These are phyloP conservation scores for Sapayoa aenigma DNA, from an alignment of 2,113 vertebrate genomes.

Conservation along the genomic window DNA sequence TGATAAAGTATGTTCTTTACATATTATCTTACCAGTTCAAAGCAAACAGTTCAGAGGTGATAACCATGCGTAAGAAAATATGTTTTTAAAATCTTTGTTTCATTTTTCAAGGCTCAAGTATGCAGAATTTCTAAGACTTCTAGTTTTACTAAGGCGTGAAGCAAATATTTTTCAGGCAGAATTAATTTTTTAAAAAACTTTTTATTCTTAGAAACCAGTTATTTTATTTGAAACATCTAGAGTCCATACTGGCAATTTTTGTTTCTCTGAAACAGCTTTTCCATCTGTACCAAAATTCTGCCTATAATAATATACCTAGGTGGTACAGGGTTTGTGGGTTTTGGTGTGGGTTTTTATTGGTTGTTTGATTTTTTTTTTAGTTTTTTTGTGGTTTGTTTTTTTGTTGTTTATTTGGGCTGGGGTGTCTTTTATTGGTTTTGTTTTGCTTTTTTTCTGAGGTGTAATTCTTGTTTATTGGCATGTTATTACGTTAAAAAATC, in stretches of 20 bases:
- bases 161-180: background rate
- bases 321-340: background rate
- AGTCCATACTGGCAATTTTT: background rate
- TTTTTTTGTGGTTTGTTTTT: no score
- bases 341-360: no score
- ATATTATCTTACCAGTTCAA: background rate
- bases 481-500: background rate
- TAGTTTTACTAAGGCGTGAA: background rate
- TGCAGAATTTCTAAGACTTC: background rate
- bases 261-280: background rate
- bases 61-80: background rate
- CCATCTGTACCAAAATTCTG: background rate
- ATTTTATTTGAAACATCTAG: background rate
- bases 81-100: background rate
- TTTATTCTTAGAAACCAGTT: background rate
- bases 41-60: background rate
- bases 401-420: background rate
- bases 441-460: background rate
- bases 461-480: background rate
- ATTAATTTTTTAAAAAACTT: background rate
- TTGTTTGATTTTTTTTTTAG: no score
- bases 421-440: fast-evolving
- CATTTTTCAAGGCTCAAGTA: background rate
- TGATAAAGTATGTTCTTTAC: background rate
- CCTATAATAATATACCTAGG: background rate